Evolutionary conservation across 1,140 invertebrate genomes (phyloP), one percentile per base, ranked within the genome.

Genomic region (Lepidurus arcticus): DNA sequence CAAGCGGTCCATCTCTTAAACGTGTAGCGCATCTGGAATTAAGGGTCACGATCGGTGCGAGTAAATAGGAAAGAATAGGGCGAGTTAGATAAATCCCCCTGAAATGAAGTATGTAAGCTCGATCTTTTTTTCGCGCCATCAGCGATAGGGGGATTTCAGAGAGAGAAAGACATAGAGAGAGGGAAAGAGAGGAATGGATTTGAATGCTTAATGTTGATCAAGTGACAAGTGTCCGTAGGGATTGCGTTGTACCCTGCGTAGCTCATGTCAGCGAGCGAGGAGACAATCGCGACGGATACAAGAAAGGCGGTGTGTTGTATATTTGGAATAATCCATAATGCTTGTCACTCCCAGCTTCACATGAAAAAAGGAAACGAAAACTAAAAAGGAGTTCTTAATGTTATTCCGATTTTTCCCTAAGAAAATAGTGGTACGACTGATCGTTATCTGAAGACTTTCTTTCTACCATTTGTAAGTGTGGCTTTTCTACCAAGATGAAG

Each of bases 191-290:
- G 13, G 4, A n/a, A 65, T 21, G 53, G 21, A 65, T 65, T 65
- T 65, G n/a, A 65, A 65, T 65, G 53, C 53, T 65, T 65, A 65
- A 21, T 65, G 53, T 65, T 65, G 53, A 65, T 65, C 53, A 65
- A 65, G 53, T 65, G 53, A 65, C 53, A 65, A 65, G 53, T 9
- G 9, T 21, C 53, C 53, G 8, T 65, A 21, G 53, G 53, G 53
- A 65, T 65, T 13, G 8, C 21, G 53, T 65, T 7, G 16, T 65
- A 65, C 16, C 53, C 21, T 65, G 53, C 53, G 53, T 7, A 65
- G 53, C 21, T 65, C 53, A 65, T 21, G 21, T 65, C 9, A n/a
- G 53, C 53, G 53, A 65, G 53, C 4, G 34, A 65, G 53, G 53
- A 16, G 13, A 13, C 53, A 13, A 65, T n/a, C 53, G 7, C 13